Base-by-base conservation (phyloP, 2,797 vertebrate genomes). In the Rhynchotus rufescens region DNA sequence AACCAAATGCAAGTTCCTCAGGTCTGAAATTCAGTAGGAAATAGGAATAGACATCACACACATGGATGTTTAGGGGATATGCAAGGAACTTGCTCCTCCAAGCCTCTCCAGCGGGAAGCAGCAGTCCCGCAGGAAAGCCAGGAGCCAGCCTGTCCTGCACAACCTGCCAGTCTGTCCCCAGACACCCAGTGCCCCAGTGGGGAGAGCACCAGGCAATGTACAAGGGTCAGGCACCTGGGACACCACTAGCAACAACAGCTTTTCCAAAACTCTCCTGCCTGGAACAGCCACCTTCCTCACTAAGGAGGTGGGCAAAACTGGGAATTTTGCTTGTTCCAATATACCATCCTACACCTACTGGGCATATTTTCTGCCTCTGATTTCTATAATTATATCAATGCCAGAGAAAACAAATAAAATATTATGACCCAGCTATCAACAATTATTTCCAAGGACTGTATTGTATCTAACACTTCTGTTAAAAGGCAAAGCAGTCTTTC, bases 311-410 rank as follows among this genome's bases (percentile, higher is more conserved):
- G 21, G n/a, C 23, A 16, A 40, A 65, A 12, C 19, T 2, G 26
- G 21, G 59, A 42, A 25, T 4, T 4, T 6, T 3, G 12, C 14
- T 4, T 4, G 4, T 28, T 12, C 9, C 57, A 56, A 12, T 3
- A 30, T 45, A 49, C 8, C 4, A 1, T 6, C 0, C 30, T 9
- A 20, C 9, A 10, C 8, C 22, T 28, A 4, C 3, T 2, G 17
- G 6, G 38, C 45, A 22, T 4, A 9, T 2, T 2, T 28, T 65
- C 52, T 56, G 26, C 56, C 67, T 28, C 36, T 4, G 5, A 36
- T 36, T 61, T 9, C 66, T 42, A 11, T 12, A 12, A 32, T 4
- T n/a, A 34, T 60, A 10, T 9, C 10, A 34, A 10, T 4, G 13
- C 30, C 30, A 30, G 13, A 59, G 20, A 44, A 19, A 4, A 8